These are phyloP conservation scores for Zaprionus gabonicus DNA, from an alignment of 1,140 invertebrate genomes.

Conservation along the genomic window DNA sequence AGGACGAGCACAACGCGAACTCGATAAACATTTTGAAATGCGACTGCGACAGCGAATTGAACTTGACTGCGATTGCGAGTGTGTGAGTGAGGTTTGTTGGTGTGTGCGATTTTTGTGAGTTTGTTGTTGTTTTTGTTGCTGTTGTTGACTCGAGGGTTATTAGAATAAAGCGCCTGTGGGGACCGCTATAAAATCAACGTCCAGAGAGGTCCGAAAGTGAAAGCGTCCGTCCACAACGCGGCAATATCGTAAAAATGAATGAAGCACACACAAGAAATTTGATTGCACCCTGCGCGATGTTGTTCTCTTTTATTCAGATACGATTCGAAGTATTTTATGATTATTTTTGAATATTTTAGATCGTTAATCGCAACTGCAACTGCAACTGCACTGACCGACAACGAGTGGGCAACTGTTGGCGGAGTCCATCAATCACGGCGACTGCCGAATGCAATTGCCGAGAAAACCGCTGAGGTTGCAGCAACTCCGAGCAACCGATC, in stretches of 20 bases:
- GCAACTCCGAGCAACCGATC: conserved; percentile 53
- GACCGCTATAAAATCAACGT: conserved; percentile 66
- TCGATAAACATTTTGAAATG: conserved; percentile 60
- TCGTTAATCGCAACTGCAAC: neutral
- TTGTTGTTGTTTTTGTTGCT: conserved; percentile 46
- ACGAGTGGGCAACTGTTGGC: conserved; percentile 54
- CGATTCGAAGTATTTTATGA: neutral
- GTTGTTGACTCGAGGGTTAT: conserved; percentile 40
- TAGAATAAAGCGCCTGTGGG: conserved; percentile 54
- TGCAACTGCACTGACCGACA: conserved; percentile 67
- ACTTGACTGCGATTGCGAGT: conserved; percentile 50
- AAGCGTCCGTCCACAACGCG: conserved; percentile 44
- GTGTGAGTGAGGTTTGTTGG: conserved; percentile 31
- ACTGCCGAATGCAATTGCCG: conserved; percentile 61
- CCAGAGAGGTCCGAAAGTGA: conserved; percentile 37
- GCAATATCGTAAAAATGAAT: conserved; percentile 45
- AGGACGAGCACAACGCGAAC: conserved; percentile 32
- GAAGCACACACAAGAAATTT: conserved; percentile 52
- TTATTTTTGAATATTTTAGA: neutral
- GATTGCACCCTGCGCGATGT: conserved; percentile 50
- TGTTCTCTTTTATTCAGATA: neutral
- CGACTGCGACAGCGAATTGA: conserved; percentile 62
- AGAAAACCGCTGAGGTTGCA: conserved; percentile 56
- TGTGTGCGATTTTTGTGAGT: conserved; percentile 30
- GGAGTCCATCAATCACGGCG: conserved; percentile 68